A percentile compares a stretch with the other conserved stretches of the same genome.
phyloP scores from a whole-genome alignment of 1,140 invertebrate genomes.

The Panagrolaimus sp. region DNA sequence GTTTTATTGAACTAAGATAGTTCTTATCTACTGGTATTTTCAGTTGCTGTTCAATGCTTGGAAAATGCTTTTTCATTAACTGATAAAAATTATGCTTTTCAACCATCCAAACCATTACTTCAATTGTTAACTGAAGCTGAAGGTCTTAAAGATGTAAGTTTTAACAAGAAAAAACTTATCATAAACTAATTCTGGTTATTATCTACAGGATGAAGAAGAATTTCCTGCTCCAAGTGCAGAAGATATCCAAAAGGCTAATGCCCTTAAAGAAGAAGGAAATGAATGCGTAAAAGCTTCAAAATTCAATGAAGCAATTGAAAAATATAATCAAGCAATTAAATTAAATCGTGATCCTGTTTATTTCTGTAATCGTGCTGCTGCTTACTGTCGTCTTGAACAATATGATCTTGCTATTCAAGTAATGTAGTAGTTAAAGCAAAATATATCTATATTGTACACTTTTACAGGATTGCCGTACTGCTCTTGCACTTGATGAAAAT shows the following conservation, averaged over 20 bases:
- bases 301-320: slow-evolving; percentile 46
- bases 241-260: slow-evolving; percentile 39
- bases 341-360: slow-evolving; percentile 48
- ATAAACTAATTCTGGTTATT: not conserved
- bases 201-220: slow-evolving; percentile 38
- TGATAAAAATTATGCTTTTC: slow-evolving; percentile 56
- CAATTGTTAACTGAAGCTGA: slow-evolving; percentile 53
- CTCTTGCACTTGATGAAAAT: slow-evolving; percentile 76
- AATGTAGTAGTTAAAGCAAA: no score
- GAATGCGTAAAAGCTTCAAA: slow-evolving; percentile 43
- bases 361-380: slow-evolving; percentile 52
- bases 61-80: slow-evolving; percentile 48
- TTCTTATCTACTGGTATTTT: no score
- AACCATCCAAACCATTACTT: slow-evolving; percentile 50
- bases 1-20: not conserved
- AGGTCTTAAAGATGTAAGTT: slow-evolving; percentile 35
- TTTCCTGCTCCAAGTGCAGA: slow-evolving; percentile 39
- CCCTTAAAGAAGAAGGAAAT: slow-evolving; percentile 45
- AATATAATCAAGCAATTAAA: slow-evolving; percentile 56
- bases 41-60: slow-evolving; percentile 55
- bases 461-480: slow-evolving; percentile 72
- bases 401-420: slow-evolving; percentile 67
- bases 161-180: not conserved
- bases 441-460: no score
- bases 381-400: slow-evolving; percentile 57